Base-by-base conservation (phyloP, 1,140 invertebrate genomes). In the Zeugodacus cucurbitae region DNA sequence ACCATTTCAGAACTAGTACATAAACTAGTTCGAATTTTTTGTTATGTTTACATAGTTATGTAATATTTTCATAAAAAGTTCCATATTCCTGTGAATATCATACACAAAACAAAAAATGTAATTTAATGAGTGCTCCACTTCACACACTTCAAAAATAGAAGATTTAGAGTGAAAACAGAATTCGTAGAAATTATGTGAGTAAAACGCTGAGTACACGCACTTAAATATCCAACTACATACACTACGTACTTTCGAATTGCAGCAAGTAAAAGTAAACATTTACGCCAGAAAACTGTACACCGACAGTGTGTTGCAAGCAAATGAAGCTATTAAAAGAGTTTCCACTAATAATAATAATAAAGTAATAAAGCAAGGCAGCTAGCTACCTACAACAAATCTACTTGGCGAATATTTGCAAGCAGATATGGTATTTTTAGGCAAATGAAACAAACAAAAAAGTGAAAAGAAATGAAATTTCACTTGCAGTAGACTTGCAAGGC, bases 241-340 rank as follows among this genome's bases (percentile, higher is more conserved):
- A 6, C n/a, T n/a, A n/a, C 20, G 20, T 7, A 48, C 7, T 54
- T 48, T 14, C 41, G 34, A 48, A 48, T 82, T 14, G 74, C 41
- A 20, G 1, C 34, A 20, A 2, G 70, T 6, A 48, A 82, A 82
- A 48, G 74, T 82, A 82, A 48, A 48, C 74, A 48, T 48, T 48
- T n/a, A 26, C 29, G 41, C 41, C 3, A 29, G 17, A 26, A 48
- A 82, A 82, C 41, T 82, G 74, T 32, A 74, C n/a, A 44, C 29
- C 48, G 48, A 20, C 67, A 74, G 22, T 82, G n/a, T 22, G 44
- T 34, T 70, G 64, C 26, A 26, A 22, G 41, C 10, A 48, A 48
- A 82, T 78, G 74, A 54, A 82, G 41, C 41, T 82, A 82, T 82
- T 48, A 22, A 82, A 82, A 48, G 41, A 82, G 74, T 82, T 82